phyloP scores from a whole-genome alignment of 2,888 invertebrate species.

The Drosophila buzzatii region DNA sequence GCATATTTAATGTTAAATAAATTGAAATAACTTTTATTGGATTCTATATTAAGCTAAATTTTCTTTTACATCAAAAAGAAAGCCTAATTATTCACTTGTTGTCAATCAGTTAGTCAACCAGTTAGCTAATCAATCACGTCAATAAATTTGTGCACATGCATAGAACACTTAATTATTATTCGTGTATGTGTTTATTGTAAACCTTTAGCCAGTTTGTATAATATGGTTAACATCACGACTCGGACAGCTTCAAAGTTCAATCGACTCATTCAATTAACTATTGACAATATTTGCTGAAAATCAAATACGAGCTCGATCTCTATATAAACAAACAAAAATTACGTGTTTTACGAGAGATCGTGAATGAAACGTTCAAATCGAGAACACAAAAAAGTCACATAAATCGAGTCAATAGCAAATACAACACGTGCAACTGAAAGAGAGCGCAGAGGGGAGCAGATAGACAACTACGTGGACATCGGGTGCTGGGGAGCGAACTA shows the following conservation, averaged over 20 bases:
- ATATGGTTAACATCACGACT: conserved; percentile 9
- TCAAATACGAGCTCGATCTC: conserved; percentile 5
- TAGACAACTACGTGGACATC: conserved; percentile 5
- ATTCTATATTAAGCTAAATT: no score
- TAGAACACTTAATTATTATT: not conserved
- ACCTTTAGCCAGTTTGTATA: not conserved
- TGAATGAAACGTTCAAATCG: conserved; percentile 23
- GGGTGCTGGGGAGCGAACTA: not conserved
- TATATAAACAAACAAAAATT: conserved; percentile 3
- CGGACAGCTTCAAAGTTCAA: conserved; percentile 7
- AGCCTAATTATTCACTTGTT: not conserved
- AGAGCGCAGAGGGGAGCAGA: no score
- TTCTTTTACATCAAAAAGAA: no score
- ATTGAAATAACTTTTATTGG: no score
- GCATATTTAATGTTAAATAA: no score
- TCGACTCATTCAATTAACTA: conserved; percentile 11
- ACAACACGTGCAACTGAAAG: conserved; percentile 32
- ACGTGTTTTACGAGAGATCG: conserved; percentile 27
- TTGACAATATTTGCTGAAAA: conserved; percentile 12
- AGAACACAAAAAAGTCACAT: conserved; percentile 39
- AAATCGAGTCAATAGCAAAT: conserved; percentile 21
- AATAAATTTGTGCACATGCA: not conserved
- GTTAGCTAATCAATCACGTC: not conserved
- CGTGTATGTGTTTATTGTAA: not conserved
- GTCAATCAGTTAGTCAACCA: not conserved